Percentiles rank a stretch among this genome's conserved stretches.
These are phyloP conservation scores for Oophaga sylvatica DNA, from an alignment of 2,797 vertebrate species.

Conservation along the genomic window DNA sequence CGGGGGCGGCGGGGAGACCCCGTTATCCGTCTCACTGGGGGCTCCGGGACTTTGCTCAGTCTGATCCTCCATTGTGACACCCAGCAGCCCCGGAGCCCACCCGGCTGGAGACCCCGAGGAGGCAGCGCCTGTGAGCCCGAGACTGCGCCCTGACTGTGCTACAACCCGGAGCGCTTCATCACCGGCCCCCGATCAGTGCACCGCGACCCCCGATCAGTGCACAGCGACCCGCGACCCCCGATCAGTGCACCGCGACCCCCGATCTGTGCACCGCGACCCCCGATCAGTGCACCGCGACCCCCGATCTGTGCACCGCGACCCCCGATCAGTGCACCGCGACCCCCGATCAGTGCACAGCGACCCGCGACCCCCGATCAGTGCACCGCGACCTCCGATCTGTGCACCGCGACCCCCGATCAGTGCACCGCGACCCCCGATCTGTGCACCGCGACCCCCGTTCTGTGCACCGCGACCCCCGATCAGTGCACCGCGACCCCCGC, in stretches of 20 bases:
- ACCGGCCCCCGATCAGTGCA: neutral
- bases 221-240: neutral
- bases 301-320: too few species aligned
- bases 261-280: too few species aligned
- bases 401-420: too few species aligned
- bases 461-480: too few species aligned
- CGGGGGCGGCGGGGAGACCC: slow-evolving; percentile 79
- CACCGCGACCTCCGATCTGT: too few species aligned
- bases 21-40: slow-evolving; percentile 79
- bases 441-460: too few species aligned
- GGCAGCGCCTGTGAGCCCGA: neutral
- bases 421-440: neutral
- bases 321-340: too few species aligned
- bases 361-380: too few species aligned
- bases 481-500: neutral
- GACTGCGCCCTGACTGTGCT: neutral
- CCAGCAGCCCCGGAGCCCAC: slow-evolving; percentile 21
- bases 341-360: too few species aligned
- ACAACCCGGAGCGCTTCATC: neutral
- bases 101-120: neutral
- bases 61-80: slow-evolving; percentile 78
- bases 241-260: neutral
- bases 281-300: too few species aligned
- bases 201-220: neutral
- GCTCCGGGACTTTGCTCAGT: slow-evolving; percentile 66